phyloP scores from a whole-genome alignment of 2,888 invertebrate genomes.

The Hypselothyrea guttata region DNA sequence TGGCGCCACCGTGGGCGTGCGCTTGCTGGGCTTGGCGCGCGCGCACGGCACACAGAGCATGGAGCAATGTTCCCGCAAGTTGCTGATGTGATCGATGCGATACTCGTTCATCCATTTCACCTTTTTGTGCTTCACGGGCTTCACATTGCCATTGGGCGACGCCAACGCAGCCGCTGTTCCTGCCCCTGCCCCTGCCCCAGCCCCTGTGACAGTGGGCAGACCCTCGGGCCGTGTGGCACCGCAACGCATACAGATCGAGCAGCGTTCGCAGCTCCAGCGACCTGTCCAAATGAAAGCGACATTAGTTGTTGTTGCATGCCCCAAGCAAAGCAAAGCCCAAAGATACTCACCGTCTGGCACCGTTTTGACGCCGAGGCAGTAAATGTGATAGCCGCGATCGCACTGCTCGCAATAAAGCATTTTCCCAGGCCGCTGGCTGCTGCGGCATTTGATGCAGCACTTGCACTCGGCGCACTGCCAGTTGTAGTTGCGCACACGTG shows the following conservation, averaged over 20 bases:
- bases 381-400: constrained; percentile 96
- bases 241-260: constrained; percentile 87
- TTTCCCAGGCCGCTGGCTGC: constrained; percentile 92
- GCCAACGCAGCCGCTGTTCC: neutral
- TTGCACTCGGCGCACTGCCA: constrained; percentile 98
- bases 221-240: constrained; percentile 84
- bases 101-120: constrained; percentile 82
- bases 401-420: constrained; percentile 98
- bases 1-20: constrained; percentile 33
- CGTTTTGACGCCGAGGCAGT: constrained; percentile 91
- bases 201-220: constrained; percentile 23
- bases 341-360: constrained; percentile 88
- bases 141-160: constrained; percentile 56
- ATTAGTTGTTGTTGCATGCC: neutral
- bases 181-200: no score
- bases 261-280: constrained; percentile 94
- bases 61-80: constrained; percentile 80
- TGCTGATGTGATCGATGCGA: constrained; percentile 81
- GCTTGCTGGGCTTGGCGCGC: constrained; percentile 70
- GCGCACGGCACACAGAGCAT: constrained; percentile 85
- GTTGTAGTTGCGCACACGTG: constrained; percentile 91
- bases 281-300: no score
- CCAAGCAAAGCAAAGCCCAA: no score
- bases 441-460: constrained; percentile 92
- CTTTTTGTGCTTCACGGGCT: constrained; percentile 70